phyloP scores from a whole-genome alignment of 2,113 vertebrate genomes.

The Prolemur simus region DNA sequence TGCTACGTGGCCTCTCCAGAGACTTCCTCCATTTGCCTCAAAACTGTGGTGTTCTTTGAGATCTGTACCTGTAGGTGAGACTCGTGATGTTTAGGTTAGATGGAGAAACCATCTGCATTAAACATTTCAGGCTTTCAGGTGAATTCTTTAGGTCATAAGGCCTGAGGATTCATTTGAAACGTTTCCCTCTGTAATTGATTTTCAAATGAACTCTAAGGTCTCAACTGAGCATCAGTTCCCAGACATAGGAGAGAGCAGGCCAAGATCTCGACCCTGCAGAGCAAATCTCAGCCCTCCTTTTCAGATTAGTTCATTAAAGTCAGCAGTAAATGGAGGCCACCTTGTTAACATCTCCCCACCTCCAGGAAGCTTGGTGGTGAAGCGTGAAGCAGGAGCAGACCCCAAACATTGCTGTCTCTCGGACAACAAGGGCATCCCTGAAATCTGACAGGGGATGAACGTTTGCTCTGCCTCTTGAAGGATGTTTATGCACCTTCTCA shows the following conservation, averaged over 20 bases:
- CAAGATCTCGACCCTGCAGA: background rate
- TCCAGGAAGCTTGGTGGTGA: background rate
- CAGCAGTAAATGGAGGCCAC: background rate
- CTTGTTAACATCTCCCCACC: background rate
- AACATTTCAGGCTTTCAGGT: background rate
- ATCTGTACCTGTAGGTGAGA: background rate
- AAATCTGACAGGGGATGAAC: background rate
- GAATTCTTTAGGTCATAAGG: background rate
- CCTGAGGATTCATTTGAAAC: background rate
- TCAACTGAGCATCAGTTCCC: background rate
- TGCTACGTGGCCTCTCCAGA: background rate
- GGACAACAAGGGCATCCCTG: background rate
- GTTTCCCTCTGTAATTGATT: background rate
- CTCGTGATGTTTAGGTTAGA: background rate
- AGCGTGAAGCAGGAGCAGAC: background rate
- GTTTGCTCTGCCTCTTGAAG: background rate
- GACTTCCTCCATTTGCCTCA: background rate
- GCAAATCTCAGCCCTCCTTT: background rate
- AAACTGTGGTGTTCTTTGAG: background rate
- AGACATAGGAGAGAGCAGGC: background rate
- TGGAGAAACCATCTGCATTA: background rate
- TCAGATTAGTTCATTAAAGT: background rate
- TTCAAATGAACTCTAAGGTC: background rate
- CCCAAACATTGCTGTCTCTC: background rate
- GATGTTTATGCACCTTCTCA: conserved; percentile 15